phyloP scores from a whole-genome alignment of 2,797 vertebrate species.

The Cottoperca gobio region DNA sequence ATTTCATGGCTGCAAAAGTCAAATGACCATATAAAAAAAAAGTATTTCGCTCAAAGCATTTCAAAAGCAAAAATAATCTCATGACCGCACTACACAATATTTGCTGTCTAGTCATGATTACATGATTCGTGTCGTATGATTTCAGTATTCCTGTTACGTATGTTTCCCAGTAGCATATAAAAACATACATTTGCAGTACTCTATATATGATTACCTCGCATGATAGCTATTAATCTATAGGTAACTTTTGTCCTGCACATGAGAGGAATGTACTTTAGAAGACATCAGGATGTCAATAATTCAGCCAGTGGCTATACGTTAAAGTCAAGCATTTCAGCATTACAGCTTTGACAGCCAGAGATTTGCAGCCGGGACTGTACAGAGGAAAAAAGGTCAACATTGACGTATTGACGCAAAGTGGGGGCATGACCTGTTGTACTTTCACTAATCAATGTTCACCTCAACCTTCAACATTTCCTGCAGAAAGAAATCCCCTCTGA shows the following conservation, averaged over 20 bases:
- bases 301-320: not conserved
- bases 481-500: constrained; percentile 23
- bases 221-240: not conserved
- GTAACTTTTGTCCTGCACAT: too few relatives aligned
- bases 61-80: too few relatives aligned
- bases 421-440: constrained; percentile 51
- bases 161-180: too few relatives aligned
- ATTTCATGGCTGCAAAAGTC: too few relatives aligned
- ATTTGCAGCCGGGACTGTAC: constrained; percentile 48
- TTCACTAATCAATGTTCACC: constrained; percentile 73
- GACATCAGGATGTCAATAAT: not conserved
- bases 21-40: too few relatives aligned
- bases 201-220: not conserved
- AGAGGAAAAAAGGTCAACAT: constrained; percentile 63
- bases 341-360: constrained; percentile 44
- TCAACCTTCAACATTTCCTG: constrained; percentile 62
- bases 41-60: too few relatives aligned
- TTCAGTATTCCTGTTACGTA: too few relatives aligned
- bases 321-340: not conserved
- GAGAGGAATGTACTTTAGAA: not conserved
- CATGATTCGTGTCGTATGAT: too few relatives aligned
- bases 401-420: constrained; percentile 64
- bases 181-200: too few relatives aligned
- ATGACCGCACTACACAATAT: too few relatives aligned
- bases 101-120: too few relatives aligned